Base-by-base conservation (phyloP, 2,888 invertebrate genomes). In the Cataglyphis livida region DNA sequence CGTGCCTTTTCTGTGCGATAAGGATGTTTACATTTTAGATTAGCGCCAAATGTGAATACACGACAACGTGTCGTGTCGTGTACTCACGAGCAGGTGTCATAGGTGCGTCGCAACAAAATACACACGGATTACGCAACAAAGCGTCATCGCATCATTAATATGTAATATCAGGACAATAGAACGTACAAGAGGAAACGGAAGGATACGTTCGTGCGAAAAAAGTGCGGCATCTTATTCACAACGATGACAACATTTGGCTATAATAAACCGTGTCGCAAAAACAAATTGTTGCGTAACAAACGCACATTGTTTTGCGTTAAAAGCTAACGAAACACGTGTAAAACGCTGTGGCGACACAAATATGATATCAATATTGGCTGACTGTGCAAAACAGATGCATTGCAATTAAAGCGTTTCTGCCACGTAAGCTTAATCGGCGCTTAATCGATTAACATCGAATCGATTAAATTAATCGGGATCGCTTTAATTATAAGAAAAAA, bases 111-210 rank as follows among this genome's bases (percentile, higher is more conserved):
- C 70, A 21, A 76, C 51, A 21, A 59, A 44, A 59, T 25, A 32
- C 57, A 44, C 57, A 48, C 35, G 21, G 59, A 87, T 85, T 85
- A 78, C 62, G 83, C 78, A 83, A 87, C 41, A 38, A 48, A 18
- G 57, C 48, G 48, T 62, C 64, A n/a, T n/a, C 76, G 10, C 32
- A 15, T 9, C 57, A 12, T 59, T 25, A 78, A 59, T 44, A 59
- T 10, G 44, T 57, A 76, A 66, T 32, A 1, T 10, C 70, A 32
- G 6, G 6, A 48, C 35, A 61, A 79, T 61, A 44, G 44, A 44
- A 68, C 7, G 15, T 35, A n/a, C 38, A 32, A 12, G 57, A 6
- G 15, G 21, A 59, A 70, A 59, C 68, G 78, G 65, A 44, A 70
- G 21, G 7, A 59, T 25, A 59, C 9, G 15, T 32, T 12, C 68